Base-by-base conservation (phyloP, 2,113 vertebrate genomes). In the Isurus oxyrinchus region DNA sequence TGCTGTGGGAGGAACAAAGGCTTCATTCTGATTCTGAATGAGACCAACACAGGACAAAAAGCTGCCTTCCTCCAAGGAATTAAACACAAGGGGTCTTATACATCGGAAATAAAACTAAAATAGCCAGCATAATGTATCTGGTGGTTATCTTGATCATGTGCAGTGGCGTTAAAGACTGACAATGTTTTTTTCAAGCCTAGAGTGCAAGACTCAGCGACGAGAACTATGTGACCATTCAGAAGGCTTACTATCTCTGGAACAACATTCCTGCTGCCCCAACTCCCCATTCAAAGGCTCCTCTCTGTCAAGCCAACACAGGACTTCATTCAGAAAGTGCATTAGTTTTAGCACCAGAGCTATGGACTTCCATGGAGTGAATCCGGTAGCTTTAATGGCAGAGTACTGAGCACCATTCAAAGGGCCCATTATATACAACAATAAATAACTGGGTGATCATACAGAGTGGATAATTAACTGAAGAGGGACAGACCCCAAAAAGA, bases 381-480 rank as follows among this genome's bases (percentile, higher is more conserved):
- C 31, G 67, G 94, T 55, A 55, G 49, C 25, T 69, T 95, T 76
- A 95, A 72, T 49, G 23, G 94, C 25, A 55, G 49, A 72, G 23
- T 35, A 95, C 40, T 95, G 94, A 95, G 67, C 94, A 76, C 94
- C 67, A 95, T 94, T 94, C 94, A 91, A n/a, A 84, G 81, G 40
- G 16, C 49, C 81, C 81, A 94, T 94, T 94, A 61, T 94, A 7
- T 3, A 3, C 59, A 94, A 40, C 59, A 94, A 94, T 94, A 63
- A 94, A 94, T 63, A 63, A 94, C n/a, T 23, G 90, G n/a, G 57
- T 5, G 55, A 93, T 61, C 88, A 61, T 35, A 61, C 57, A 93
- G 31, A n/a, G 88, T 14, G 88, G 25, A n/a, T 27, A 61, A 93
- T 93, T 93, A 93, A 93, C 57, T 93, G 88, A 93, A 93, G 59